Evolutionary conservation across 2,888 invertebrate genomes (phyloP).

Genomic region (Scaptomyza flava): DNA sequence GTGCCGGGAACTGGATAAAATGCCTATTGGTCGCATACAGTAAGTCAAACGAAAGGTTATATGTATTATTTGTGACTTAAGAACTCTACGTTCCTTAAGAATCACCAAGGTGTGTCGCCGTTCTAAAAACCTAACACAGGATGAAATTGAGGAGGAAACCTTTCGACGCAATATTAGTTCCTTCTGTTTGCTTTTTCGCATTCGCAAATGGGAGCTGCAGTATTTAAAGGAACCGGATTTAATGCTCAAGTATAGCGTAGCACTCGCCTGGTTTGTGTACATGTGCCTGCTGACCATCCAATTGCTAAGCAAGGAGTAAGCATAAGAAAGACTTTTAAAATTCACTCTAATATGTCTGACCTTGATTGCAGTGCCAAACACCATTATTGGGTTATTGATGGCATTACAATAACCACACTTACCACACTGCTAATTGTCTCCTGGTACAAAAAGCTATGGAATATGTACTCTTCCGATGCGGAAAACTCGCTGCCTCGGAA

Average conservation of each 20-base stretch:
- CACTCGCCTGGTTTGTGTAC: constrained; percentile 87
- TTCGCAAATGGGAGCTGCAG: constrained; percentile 88
- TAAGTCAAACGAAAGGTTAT: constrained; percentile 81
- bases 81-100: constrained; percentile 44
- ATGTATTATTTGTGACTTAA: neutral
- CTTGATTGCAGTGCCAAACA: constrained; percentile 34
- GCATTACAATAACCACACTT: constrained; percentile 84
- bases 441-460: constrained; percentile 92
- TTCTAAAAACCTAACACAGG: constrained; percentile 80
- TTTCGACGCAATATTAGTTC: constrained; percentile 85
- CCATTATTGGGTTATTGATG: constrained; percentile 85
- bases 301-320: constrained; percentile 85
- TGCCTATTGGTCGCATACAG: constrained; percentile 93
- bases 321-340: neutral
- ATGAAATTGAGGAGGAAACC: constrained; percentile 83
- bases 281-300: constrained; percentile 87
- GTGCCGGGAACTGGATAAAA: constrained; percentile 91
- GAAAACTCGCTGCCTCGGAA: constrained; percentile 85
- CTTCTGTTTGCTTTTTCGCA: constrained; percentile 87
- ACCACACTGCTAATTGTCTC: constrained; percentile 88
- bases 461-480: constrained; percentile 81
- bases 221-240: constrained; percentile 92
- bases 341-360: neutral
- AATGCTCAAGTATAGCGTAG: constrained; percentile 92
- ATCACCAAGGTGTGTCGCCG: constrained; percentile 79